Evolutionary conservation across 2,888 invertebrate genomes (phyloP).

Genomic region (Tubiluchus corallicola): DNA sequence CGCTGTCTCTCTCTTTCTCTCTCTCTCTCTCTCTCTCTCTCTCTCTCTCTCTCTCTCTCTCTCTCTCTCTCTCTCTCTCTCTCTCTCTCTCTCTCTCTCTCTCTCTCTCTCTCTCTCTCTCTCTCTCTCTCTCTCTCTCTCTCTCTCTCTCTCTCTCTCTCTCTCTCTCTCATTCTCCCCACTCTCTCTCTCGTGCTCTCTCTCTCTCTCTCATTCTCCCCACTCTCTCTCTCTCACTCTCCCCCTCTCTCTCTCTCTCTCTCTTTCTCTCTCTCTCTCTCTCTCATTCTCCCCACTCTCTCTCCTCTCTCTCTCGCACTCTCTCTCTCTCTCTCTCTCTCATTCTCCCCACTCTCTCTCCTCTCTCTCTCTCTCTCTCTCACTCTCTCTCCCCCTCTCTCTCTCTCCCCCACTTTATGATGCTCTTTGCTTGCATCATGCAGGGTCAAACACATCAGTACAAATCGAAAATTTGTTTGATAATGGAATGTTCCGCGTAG

Average conservation of each 20-base stretch:
- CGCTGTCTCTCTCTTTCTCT: background rate
- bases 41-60: background rate
- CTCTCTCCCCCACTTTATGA: background rate
- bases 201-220: background rate
- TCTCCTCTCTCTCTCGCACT: background rate
- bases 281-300: no score
- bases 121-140: background rate
- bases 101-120: background rate
- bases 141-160: background rate
- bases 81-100: no score
- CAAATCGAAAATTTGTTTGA: no score
- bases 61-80: background rate
- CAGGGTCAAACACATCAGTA: no score
- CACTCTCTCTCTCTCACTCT: background rate
- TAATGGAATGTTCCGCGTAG: no score
- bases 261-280: background rate
- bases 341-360: no score
- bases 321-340: background rate
- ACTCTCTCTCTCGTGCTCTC: background rate
- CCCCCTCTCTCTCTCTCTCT: background rate
- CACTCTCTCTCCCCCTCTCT: background rate
- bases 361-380: background rate
- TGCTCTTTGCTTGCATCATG: no score
- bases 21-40: constrained; percentile 1
- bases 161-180: no score